Percentiles rank a stretch among this genome's conserved stretches.
These are phyloP conservation scores for Bolinopsis microptera DNA, from an alignment of 37 sponge, comb jelly and placozoan species.

Conservation along the genomic window DNA sequence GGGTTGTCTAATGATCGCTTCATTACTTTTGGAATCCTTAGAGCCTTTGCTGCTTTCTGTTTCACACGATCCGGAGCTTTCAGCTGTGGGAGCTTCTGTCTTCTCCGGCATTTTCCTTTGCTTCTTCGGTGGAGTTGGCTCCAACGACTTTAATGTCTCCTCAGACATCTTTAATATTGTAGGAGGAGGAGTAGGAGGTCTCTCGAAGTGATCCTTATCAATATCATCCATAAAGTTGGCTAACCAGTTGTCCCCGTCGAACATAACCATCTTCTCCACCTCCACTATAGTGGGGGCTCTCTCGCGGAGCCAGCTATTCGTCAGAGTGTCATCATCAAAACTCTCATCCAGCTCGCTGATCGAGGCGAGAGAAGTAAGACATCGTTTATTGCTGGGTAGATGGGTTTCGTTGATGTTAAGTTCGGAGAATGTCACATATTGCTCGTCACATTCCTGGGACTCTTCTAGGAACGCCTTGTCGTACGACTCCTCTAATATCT, in stretches of 20 bases:
- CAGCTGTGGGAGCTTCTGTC: background rate
- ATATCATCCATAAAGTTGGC: background rate
- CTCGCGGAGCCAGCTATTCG: background rate
- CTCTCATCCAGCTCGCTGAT: background rate
- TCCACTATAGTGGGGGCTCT: background rate
- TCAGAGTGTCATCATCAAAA: background rate
- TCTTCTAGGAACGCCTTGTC: background rate
- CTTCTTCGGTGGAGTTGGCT: background rate
- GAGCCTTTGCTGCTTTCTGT: background rate
- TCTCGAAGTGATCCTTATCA: too few species aligned
- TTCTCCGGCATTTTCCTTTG: background rate
- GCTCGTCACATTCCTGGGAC: background rate
- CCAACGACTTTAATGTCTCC: constrained; percentile 9
- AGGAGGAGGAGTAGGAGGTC: background rate
- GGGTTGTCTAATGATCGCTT: background rate
- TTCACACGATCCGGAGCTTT: background rate
- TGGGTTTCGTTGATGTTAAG: background rate
- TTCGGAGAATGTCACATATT: background rate
- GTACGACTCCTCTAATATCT: background rate
- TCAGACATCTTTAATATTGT: background rate
- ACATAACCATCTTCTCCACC: background rate
- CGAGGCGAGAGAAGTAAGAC: background rate
- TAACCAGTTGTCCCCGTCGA: constrained; percentile 13
- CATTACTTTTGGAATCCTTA: background rate
- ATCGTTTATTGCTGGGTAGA: background rate